phyloP scores from a whole-genome alignment of 1,140 invertebrate genomes.

The Octopus sinensis region DNA sequence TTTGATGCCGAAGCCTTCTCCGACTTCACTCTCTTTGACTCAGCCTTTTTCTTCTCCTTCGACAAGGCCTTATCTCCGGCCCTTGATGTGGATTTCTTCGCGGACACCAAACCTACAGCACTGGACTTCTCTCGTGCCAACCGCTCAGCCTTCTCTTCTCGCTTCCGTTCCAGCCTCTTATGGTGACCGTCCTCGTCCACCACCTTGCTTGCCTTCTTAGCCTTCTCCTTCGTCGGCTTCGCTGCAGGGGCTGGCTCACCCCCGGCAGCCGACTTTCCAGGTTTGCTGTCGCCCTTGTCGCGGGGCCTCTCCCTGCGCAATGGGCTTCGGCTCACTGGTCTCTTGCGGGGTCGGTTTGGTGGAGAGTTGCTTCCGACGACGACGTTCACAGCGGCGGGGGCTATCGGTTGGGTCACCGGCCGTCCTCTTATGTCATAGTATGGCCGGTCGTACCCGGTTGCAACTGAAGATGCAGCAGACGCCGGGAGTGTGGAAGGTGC shows the following conservation, averaged over 20 bases:
- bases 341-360: neutral
- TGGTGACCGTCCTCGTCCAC: neutral
- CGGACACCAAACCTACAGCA: neutral
- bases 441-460: neutral
- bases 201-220: neutral
- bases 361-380: neutral
- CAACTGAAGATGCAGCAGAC: neutral
- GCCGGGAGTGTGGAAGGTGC: neutral
- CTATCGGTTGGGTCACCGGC: constrained; percentile 9
- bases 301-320: neutral
- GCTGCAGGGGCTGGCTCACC: neutral
- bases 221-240: neutral
- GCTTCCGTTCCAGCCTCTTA: constrained; percentile 18
- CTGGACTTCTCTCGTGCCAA: neutral
- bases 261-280: neutral
- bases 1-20: too few species aligned
- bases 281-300: constrained; percentile 1
- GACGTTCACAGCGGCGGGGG: neutral
- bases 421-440: constrained; percentile 1
- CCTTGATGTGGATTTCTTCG: too few species aligned
- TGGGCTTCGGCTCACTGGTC: constrained; percentile 6
- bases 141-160: constrained; percentile 9
- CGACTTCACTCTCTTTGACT: constrained; percentile 14
- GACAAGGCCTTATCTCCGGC: constrained; percentile 16
- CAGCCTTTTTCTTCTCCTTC: constrained; percentile 18